Conservation (phyloP, 2,113 vertebrate species). For the Ctenomys sociabilis region DNA sequence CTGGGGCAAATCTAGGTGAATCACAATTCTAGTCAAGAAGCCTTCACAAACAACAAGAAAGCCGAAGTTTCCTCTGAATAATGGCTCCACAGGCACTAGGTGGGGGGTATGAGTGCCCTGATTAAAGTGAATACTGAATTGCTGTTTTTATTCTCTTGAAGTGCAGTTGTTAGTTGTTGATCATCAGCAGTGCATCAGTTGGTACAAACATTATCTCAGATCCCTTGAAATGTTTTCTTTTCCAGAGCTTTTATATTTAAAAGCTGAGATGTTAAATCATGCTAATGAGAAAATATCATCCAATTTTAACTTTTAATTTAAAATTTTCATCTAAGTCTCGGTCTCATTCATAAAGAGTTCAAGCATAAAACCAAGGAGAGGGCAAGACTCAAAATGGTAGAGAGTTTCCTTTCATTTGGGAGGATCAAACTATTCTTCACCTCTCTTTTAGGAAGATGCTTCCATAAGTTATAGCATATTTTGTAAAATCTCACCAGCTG, state of each 20-base stretch:
- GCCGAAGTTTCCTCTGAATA: slow-evolving; percentile 54
- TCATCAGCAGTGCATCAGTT: slow-evolving; percentile 48
- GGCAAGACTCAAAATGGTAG: slow-evolving; percentile 37
- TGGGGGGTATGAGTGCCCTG: slow-evolving; percentile 22
- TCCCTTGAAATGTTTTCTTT: slow-evolving; percentile 50
- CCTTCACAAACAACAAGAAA: slow-evolving; percentile 62
- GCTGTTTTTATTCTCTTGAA: slow-evolving; percentile 64
- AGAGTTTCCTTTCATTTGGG: slow-evolving; percentile 54
- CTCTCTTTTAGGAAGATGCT: slow-evolving; percentile 56
- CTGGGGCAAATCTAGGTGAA: slow-evolving; percentile 60
- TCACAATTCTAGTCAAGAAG: slow-evolving; percentile 55
- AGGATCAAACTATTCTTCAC: slow-evolving; percentile 39
- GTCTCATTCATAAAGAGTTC: slow-evolving; percentile 50
- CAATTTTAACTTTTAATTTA: slow-evolving; percentile 62
- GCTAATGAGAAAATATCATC: slow-evolving; percentile 54
- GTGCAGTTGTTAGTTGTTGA: slow-evolving; percentile 53
- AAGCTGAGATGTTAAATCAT: slow-evolving; percentile 23
- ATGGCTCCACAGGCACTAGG: slow-evolving; percentile 51
- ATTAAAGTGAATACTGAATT: slow-evolving; percentile 68
- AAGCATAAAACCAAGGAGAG: slow-evolving; percentile 59
- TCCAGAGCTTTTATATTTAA: slow-evolving; percentile 59
- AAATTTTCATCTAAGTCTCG: slow-evolving; percentile 43
- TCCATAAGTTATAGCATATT: slow-evolving; percentile 30
- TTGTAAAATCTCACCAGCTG: slow-evolving; percentile 52
- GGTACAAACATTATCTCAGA: slow-evolving; percentile 62